Evolutionary conservation across 2,888 invertebrate genomes (phyloP), one percentile per base, ranked within the genome.

Genomic region (Nymphalis c-album): DNA sequence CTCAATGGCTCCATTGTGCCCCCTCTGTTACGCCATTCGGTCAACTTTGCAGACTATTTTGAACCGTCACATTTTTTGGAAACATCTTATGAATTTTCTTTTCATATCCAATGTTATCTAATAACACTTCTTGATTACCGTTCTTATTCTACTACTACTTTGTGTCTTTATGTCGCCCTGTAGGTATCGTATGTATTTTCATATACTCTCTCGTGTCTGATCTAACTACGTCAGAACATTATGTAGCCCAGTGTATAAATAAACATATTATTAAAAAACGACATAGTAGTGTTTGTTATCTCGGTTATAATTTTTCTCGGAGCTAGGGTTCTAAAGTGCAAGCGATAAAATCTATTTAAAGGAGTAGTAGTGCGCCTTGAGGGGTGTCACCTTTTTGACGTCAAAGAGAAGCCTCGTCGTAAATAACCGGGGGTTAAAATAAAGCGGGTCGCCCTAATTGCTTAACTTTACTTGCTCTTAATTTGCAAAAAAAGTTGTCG

Each of bases 1-100:
- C 77, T 80, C 79, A 78, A 79, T 78, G 78, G 77, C 75, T 79
- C 77, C 77, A 82, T 84, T 85, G 82, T 84, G 77, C 77, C 75
- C 68, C 68, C 69, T 72, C 62, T 66, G 64, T 55, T 45, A 57
- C 57, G 60, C 46, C 40, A 64, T 61, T 67, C 64, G 53, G 62
- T 60, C 62, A 67, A 64, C 62, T 22, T 35, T 60, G 22, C 46
- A 17, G 17, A 45, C 50, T 60, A 46, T 47, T 55, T 60, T 48
- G 51, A 46, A 26, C 22, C 16, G 45, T 40, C 51, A 45, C 59
- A 58, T 51, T 59, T 31, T 55, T 62, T 45, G 4, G 40, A 22
- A 48, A 59, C 7, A 6, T 20, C 46, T 22, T 60, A 2, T 17
- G 22, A 26, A 45, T 20, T 40, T 45, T 51, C 10, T 35, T 57